Evolutionary conservation across 2,888 invertebrate species (phyloP), one percentile per base, ranked within the genome.

Genomic region (Laothoe populi): DNA sequence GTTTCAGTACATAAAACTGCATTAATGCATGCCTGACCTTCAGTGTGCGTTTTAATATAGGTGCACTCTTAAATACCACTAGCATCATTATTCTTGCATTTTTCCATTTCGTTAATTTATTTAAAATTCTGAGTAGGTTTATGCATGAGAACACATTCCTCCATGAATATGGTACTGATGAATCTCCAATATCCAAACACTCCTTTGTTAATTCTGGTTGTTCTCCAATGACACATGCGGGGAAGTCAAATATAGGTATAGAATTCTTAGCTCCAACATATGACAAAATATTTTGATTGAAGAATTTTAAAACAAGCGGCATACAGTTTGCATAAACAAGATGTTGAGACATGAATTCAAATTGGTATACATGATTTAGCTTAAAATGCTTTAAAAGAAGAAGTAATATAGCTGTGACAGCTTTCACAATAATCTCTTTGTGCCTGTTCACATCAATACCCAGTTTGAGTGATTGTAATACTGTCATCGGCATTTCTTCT

Each of bases 41-140:
- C 13, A 99, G 94, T 0, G 99, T 98, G 71, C 99, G 95, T 88
- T 99, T 99, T 63, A 99, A 93, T 77, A 99, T 99, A 1, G 99
- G 99, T 3, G 99, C 99, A 64, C 99, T 99, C 91, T 99, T 99
- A 87, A 99, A 99, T 10, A 99, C 99, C 35, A 99, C 99, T 73
- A 99, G 93, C 99, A 99, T 99, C 98, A 98, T 98, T 66, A 98
- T 98, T 69, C 99, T 95, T n/a, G 99, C 99, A 87, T 99, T 99
- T 84, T 99, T 99, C 98, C 99, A 99, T 88, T 99, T 99, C 46
- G 99, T 99, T 63, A 99, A 93, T 92, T 99, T 99, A 87, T 99
- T 99, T 61, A 99, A 94, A 73, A 99, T 98, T 73, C 99, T 95
- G 67, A 99, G 90, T 60, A 99, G 91, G 93, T 99, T 99, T 64